Evolutionary conservation across 30 jellyfish, hydroid and myxozoan genomes (phyloP).

Genomic region (Phacellophora camtschatica): DNA sequence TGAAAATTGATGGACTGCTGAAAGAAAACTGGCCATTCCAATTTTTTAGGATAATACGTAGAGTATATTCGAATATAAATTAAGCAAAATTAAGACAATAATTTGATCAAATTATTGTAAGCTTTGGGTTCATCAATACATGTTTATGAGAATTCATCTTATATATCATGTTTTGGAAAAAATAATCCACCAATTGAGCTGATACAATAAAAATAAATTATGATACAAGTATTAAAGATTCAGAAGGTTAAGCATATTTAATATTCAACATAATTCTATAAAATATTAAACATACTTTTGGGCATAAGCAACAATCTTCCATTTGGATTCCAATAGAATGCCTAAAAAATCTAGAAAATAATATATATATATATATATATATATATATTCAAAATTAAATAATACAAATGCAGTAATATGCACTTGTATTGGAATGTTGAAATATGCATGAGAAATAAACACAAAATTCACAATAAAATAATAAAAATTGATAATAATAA

Average conservation of each 20-base stretch:
- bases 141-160: too few species aligned
- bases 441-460: too few species aligned
- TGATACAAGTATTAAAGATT: background rate
- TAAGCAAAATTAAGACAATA: too few species aligned
- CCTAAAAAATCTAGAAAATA: slow-evolving; percentile 4
- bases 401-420: background rate
- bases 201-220: too few species aligned
- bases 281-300: background rate
- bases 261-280: too few species aligned
- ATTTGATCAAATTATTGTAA: too few species aligned
- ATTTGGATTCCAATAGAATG: background rate
- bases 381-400: background rate
- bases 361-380: background rate
- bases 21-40: background rate
- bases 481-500: background rate
- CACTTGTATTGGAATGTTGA: background rate
- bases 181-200: too few species aligned
- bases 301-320: background rate
- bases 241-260: background rate
- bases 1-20: background rate
- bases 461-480: too few species aligned
- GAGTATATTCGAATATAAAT: too few species aligned
- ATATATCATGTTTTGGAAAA: too few species aligned
- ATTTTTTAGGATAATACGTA: too few species aligned
- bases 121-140: too few species aligned